These are phyloP conservation scores for Balanococcus diminutus DNA, from an alignment of 2,888 invertebrate genomes.

Conservation along the genomic window DNA sequence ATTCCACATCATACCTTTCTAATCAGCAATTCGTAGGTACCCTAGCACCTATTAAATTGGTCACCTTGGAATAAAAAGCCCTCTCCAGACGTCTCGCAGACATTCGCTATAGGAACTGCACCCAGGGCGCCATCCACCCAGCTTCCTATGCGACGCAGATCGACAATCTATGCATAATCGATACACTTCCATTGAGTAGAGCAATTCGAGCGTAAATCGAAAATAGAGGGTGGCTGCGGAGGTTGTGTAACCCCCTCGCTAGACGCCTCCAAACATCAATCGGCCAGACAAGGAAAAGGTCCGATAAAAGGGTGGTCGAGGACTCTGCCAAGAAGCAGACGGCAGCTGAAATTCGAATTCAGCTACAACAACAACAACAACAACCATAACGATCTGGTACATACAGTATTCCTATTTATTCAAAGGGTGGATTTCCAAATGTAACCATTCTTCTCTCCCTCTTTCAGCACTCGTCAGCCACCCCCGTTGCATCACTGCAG, in stretches of 20 bases:
- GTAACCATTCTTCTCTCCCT: background rate
- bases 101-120: too few species aligned
- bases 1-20: too few species aligned
- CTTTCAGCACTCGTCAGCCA: background rate
- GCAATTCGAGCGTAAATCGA: background rate
- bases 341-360: background rate
- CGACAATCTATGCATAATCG: background rate
- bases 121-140: too few species aligned
- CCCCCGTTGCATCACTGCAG: background rate
- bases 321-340: too few species aligned
- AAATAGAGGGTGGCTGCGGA: too few species aligned
- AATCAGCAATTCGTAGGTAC: too few species aligned
- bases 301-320: too few species aligned
- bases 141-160: too few species aligned
- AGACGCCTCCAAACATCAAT: background rate
- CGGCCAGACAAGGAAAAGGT: background rate
- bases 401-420: background rate
- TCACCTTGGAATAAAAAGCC: too few species aligned
- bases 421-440: constrained; percentile 8
- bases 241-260: too few species aligned
- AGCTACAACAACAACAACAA: background rate
- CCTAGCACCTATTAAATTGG: too few species aligned
- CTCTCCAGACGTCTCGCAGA: too few species aligned
- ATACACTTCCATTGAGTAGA: background rate
- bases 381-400: background rate